phyloP scores from a whole-genome alignment of 2,113 vertebrate species.

The Grammomys dolichurus region DNA sequence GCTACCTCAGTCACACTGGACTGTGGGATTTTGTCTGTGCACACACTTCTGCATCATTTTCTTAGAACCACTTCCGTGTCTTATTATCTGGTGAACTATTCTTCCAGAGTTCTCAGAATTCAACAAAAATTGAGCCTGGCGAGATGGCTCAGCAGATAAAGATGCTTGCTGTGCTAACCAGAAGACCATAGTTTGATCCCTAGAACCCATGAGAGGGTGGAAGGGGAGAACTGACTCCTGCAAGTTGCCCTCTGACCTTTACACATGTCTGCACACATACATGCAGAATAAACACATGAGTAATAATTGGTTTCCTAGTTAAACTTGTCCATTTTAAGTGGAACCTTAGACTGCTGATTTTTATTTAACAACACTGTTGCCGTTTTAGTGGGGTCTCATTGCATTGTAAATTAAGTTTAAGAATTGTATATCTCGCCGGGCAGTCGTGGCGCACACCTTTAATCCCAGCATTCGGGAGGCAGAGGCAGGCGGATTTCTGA shows the following conservation, averaged over 20 bases:
- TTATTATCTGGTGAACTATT: background rate
- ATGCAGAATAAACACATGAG: background rate
- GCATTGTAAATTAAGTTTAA: conserved; percentile 32
- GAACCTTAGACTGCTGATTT: conserved; percentile 43
- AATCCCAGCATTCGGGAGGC: too few relatives aligned
- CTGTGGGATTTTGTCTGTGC: background rate
- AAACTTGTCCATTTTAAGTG: conserved; percentile 23
- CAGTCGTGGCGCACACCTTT: too few relatives aligned
- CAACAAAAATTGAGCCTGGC: background rate
- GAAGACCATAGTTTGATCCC: background rate
- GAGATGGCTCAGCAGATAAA: background rate
- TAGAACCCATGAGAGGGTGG: background rate
- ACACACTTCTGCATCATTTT: background rate
- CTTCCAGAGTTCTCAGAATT: conserved; percentile 36
- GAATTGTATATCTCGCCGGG: background rate
- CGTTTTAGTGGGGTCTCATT: background rate
- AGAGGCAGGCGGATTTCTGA: too few relatives aligned
- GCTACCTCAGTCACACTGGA: background rate
- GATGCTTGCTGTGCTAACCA: too few relatives aligned
- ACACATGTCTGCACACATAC: background rate
- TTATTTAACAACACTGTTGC: background rate
- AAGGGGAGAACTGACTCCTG: background rate
- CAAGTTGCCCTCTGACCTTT: background rate
- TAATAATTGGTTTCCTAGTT: background rate
- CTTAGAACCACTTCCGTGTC: background rate